Evolutionary conservation across 1,140 invertebrate species (phyloP).

Genomic region (Drosophila lacteicornis): DNA sequence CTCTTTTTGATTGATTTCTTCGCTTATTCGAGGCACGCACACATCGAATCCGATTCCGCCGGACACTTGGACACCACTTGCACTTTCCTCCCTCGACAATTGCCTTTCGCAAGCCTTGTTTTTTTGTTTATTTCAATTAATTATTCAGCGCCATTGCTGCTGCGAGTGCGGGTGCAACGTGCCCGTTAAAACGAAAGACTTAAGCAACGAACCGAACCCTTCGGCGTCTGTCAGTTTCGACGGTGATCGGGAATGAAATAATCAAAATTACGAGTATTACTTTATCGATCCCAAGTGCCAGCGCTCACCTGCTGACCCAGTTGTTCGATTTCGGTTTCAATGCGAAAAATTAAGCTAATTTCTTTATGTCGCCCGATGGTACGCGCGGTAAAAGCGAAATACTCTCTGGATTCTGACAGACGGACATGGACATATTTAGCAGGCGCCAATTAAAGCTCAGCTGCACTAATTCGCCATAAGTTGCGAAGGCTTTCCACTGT

Average conservation of each 20-base stretch:
- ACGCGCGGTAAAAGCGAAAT: constrained; percentile 12
- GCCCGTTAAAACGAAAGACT: constrained; percentile 67
- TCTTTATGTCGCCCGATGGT: constrained; percentile 23
- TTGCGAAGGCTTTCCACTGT: constrained; percentile 61
- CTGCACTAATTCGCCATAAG: constrained; percentile 78
- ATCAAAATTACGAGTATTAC: constrained; percentile 42
- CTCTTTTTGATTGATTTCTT: constrained; percentile 59
- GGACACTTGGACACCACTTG: constrained; percentile 57
- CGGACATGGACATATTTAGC: constrained; percentile 47
- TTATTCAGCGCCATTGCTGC: constrained; percentile 58
- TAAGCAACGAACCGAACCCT: constrained; percentile 70
- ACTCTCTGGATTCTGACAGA: constrained; percentile 46
- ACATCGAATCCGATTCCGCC: constrained; percentile 29
- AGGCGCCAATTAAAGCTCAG: constrained; percentile 68
- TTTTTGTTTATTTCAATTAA: constrained; percentile 58
- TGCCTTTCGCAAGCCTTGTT: constrained; percentile 53
- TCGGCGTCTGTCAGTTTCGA: constrained; percentile 20
- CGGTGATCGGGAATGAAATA: constrained; percentile 40
- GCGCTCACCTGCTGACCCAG: constrained; percentile 62
- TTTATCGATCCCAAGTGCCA: constrained; percentile 16
- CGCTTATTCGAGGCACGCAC: constrained; percentile 48
- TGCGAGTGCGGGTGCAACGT: constrained; percentile 55
- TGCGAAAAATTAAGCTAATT: constrained; percentile 46
- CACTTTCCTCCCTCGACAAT: constrained; percentile 67
- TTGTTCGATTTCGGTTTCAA: constrained; percentile 53